These are phyloP conservation scores for Mandrillus leucophaeus DNA, from an alignment of 2,113 vertebrate species.

Conservation along the genomic window DNA sequence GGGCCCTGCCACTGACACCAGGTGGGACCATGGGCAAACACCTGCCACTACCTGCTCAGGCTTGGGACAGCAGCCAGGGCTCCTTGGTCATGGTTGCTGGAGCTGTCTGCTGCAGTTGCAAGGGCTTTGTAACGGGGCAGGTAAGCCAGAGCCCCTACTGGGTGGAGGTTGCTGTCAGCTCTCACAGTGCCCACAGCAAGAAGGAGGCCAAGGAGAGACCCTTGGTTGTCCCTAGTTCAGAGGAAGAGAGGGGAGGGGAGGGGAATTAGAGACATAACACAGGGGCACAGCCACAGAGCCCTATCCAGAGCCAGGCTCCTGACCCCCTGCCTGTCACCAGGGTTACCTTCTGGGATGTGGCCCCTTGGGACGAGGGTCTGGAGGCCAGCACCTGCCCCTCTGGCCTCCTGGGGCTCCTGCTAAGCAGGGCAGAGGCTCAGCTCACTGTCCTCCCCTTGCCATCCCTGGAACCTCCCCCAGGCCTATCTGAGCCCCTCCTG, in stretches of 20 bases:
- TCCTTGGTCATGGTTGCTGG: accelerated
- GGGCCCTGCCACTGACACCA: accelerated
- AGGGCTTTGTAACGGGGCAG: not conserved
- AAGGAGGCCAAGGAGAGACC: not conserved
- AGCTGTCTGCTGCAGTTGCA: not conserved
- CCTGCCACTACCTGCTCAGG: not conserved
- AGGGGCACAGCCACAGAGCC: not conserved
- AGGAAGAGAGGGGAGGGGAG: not conserved
- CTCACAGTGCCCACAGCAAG: not conserved
- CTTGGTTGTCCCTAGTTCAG: too few relatives aligned
- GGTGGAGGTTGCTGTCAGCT: too few relatives aligned
- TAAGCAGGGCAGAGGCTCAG: not conserved
- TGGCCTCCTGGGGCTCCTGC: not conserved
- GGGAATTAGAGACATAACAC: not conserved
- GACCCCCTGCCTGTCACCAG: not conserved
- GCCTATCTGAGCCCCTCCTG: not conserved
- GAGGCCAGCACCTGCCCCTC: not conserved
- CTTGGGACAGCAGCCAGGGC: not conserved
- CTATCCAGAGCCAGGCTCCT: not conserved
- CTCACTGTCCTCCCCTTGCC: not conserved
- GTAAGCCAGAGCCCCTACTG: not conserved
- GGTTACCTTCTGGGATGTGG: not conserved
- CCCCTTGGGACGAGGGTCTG: not conserved
- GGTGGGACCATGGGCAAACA: not conserved
- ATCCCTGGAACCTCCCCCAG: not conserved